phyloP scores from a whole-genome alignment of 2,797 vertebrate genomes.

The Labroides dimidiatus region DNA sequence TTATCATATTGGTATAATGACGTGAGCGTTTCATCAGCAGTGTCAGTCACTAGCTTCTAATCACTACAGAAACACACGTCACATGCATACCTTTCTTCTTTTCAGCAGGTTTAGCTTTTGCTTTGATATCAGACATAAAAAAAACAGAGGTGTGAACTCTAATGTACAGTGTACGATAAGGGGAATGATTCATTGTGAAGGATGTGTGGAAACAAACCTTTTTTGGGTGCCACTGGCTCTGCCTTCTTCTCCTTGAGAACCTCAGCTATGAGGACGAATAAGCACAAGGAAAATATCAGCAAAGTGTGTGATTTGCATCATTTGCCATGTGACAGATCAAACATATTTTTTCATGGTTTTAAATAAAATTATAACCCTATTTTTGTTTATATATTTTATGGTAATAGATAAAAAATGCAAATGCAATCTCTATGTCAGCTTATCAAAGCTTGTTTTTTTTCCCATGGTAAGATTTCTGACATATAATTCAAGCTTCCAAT shows the following conservation, averaged over 20 bases:
- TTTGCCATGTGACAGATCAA: too few species aligned
- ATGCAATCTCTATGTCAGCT: neutral
- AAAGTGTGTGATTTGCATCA: neutral
- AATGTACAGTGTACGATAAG: neutral
- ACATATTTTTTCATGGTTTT: too few species aligned
- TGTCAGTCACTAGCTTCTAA: neutral
- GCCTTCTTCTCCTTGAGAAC: constrained; percentile 53
- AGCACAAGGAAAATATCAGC: neutral
- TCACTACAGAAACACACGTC: neutral
- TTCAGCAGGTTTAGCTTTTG: constrained; percentile 24
- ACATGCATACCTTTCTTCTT: constrained; percentile 60
- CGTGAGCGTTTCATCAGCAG: constrained; percentile 2
- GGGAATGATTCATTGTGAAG: neutral
- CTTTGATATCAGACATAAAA: constrained; percentile 41
- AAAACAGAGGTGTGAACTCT: neutral
- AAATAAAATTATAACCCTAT: too few species aligned
- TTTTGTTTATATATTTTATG: too few species aligned
- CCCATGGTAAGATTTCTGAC: too few species aligned
- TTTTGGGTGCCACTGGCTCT: constrained; percentile 45
- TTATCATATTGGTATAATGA: neutral
- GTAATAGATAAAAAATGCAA: too few species aligned
- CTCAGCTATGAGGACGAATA: constrained; percentile 29
- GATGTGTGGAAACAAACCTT: constrained; percentile 44
- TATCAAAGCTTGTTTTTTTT: too few species aligned
- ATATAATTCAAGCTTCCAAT: too few species aligned